Evolutionary conservation across 2,888 invertebrate genomes (phyloP), one percentile per base, ranked within the genome.

Genomic region (Panzeria rudis): DNA sequence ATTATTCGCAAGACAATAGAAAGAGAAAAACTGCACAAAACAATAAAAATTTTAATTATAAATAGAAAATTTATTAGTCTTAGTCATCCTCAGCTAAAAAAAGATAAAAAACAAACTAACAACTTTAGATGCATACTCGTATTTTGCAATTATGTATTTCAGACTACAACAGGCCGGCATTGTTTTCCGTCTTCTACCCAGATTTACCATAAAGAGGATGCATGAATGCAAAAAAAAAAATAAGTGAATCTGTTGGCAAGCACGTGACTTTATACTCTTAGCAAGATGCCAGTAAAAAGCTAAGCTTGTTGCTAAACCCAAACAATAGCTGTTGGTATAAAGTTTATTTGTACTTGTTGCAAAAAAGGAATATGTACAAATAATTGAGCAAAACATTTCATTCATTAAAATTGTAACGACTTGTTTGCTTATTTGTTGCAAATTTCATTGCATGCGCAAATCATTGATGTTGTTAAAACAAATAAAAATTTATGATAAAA

Each of bases 341-440:
- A 44, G 9, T 47, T 29, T 56, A 6, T 4, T 35, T 20, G 47
- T 29, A n/a, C 25, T 17, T 20, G 71, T 47, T 50, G 56, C 56
- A 56, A 25, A 23, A 47, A 17, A 47, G 15, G 29, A 44, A 44
- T 29, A 29, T 29, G 29, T n/a, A 54, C 8, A 62, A 66, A 56
- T 64, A 84, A 79, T 71, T 64, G 75, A 75, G 66, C 20, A 71
- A 80, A 64, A 64, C 38, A 52, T 79, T 84, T 83, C 62, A 71
- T 76, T 84, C 76, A 76, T 72, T 84, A 76, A 84, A 84, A 84
- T 66, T 76, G 76, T 66, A 83, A 78, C 56, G 62, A 83, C 25
- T 52, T 78, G 68, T 64, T 59, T 50, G 64, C 20, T 56, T 71
- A 23, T 44, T 77, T 61, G 20, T 68, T 62, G 68, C 56, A 75